Evolutionary conservation across 1,140 invertebrate species (phyloP).

Genomic region (Brachionus rubens): DNA sequence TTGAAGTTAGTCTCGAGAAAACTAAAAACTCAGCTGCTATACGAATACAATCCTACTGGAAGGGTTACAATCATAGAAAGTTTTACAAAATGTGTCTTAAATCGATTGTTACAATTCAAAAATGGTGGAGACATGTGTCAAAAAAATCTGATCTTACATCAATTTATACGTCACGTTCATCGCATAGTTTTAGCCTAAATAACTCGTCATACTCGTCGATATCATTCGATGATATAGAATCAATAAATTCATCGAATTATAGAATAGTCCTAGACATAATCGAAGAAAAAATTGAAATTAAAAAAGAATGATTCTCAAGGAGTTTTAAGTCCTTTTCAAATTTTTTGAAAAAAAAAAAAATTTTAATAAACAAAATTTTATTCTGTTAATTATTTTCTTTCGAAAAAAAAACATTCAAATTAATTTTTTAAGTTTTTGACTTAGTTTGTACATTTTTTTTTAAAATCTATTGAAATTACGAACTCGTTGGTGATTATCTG

Average conservation of each 20-base stretch:
- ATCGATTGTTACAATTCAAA: no score
- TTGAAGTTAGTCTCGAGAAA: no score
- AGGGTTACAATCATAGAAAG: no score
- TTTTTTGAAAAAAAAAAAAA: constrained; percentile 5
- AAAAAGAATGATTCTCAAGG: background rate
- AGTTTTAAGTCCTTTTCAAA: constrained; percentile 47
- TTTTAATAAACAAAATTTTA: background rate
- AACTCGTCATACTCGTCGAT: background rate
- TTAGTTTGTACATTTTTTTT: background rate
- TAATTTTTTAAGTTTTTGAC: background rate
- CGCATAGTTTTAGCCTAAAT: no score
- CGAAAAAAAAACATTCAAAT: no score
- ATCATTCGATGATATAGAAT: constrained; percentile 46
- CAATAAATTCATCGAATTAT: background rate
- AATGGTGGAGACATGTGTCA: no score
- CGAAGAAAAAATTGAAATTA: background rate
- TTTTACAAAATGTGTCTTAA: background rate
- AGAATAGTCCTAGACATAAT: background rate
- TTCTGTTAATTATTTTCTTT: background rate
- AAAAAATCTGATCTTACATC: no score
- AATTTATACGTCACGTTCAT: no score
- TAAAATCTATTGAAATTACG: background rate
- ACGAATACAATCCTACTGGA: no score
- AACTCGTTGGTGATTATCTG: background rate
- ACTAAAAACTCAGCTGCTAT: no score